These are phyloP conservation scores for Sebastes minor DNA, from an alignment of 2,797 vertebrate genomes.

Conservation along the genomic window DNA sequence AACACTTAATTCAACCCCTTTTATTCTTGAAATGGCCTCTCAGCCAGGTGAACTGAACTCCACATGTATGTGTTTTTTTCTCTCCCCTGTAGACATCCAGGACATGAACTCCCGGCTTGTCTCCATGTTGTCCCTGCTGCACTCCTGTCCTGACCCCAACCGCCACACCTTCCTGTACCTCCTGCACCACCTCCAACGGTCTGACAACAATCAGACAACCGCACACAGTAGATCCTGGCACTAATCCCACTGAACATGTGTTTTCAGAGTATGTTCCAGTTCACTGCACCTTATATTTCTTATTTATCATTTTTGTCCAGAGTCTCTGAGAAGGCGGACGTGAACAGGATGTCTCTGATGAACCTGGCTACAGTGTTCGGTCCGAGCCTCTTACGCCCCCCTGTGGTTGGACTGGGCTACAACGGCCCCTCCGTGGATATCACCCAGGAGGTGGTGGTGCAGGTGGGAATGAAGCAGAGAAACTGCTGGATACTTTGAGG, in stretches of 20 bases:
- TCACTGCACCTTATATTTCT: background rate
- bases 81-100: slow-evolving; percentile 63
- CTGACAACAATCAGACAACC: background rate
- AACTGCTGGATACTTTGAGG: background rate
- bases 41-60: background rate
- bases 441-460: slow-evolving; percentile 82
- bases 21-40: too few species aligned
- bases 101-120: slow-evolving; percentile 55
- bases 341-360: slow-evolving; percentile 81
- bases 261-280: background rate
- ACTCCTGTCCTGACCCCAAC: slow-evolving; percentile 75
- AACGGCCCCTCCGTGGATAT: slow-evolving; percentile 64
- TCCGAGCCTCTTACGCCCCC: slow-evolving; percentile 81
- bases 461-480: slow-evolving; percentile 60
- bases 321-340: slow-evolving; percentile 67
- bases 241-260: background rate
- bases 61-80: background rate
- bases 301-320: slow-evolving; percentile 30
- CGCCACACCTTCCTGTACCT: slow-evolving; percentile 82
- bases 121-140: slow-evolving; percentile 74
- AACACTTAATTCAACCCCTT: too few species aligned
- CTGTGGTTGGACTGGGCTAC: slow-evolving; percentile 54
- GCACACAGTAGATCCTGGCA: background rate
- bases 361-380: slow-evolving; percentile 86
- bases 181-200: slow-evolving; percentile 82